Evolutionary conservation across 2,113 vertebrate species (phyloP).

Genomic region (Microcebus ravelobensis): DNA sequence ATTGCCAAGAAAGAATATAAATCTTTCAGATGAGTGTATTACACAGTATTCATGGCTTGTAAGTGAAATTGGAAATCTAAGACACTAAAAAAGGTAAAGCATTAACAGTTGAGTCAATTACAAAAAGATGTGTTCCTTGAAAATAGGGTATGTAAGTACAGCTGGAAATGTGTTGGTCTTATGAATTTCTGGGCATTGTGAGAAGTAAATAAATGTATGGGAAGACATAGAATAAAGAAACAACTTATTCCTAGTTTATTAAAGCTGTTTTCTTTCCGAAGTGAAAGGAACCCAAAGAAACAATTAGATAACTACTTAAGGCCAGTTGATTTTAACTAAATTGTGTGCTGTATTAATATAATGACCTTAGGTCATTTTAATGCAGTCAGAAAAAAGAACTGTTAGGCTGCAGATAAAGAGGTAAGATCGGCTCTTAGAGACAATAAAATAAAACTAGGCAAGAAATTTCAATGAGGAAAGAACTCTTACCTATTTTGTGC

Average conservation of each 20-base stretch:
- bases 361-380: neutral
- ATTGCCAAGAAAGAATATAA: conserved; percentile 45
- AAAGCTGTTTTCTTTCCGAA: neutral
- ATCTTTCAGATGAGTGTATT: conserved; percentile 23
- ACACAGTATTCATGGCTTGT: neutral
- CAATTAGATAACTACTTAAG: neutral
- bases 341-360: neutral
- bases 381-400: neutral
- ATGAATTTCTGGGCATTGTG: neutral
- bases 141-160: neutral
- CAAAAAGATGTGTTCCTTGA: neutral
- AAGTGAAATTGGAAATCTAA: conserved; percentile 54
- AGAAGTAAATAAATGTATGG: neutral
- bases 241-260: neutral
- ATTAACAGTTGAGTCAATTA: conserved; percentile 45
- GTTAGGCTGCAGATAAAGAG: neutral
- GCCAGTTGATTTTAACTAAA: neutral
- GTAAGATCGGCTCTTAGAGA: neutral
- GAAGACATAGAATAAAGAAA: neutral
- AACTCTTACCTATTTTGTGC: neutral
- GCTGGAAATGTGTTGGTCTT: neutral
- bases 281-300: neutral
- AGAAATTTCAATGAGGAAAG: neutral
- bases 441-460: neutral
- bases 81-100: conserved; percentile 19